Base-by-base conservation (phyloP, 2,113 vertebrate species). In the Ophiodon elongatus region DNA sequence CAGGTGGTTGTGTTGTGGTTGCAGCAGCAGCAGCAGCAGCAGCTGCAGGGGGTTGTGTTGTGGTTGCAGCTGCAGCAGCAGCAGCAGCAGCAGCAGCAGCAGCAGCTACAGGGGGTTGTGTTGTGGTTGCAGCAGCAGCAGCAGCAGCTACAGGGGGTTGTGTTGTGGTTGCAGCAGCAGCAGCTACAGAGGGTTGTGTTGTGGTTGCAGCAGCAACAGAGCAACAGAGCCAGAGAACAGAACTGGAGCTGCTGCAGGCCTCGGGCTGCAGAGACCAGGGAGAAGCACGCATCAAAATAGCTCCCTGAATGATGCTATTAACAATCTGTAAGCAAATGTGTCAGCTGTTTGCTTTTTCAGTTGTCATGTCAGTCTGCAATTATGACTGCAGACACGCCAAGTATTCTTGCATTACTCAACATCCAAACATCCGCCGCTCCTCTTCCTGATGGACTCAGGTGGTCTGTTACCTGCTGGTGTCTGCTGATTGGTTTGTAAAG, bases 331-430 rank as follows among this genome's bases (percentile, higher is more conserved):
- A 41, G 29, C 33, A 72, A 50, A 74, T 54, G 2, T 37, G 17
- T 62, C n/a, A 27, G 54, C 52, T 78, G 79, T 79, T 89, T 86
- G 78, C 79, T 86, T 87, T 63, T 41, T 23, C 41, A 0, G 82
- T 89, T 29, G 79, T 21, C 82, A 83, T 70, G 79, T 31, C 67
- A 69, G 59, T 21, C 17, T 13, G 59, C 47, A 73, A 64, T 67
- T 41, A 67, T 37, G 66, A 0, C 6, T 47, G 52, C 52, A 31
- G 63, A 59, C 31, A 39, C 43, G 39, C 17, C 3, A 8, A 59
- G 66, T 37, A 10, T 60, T 79, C 0, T 56, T 66, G 14, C 54
- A 14, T 52, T 17, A 1, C 19, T 37, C 4, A 54, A 64, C 21
- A 23, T 3, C 8, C 31, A 31, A 8, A 21, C 17, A 15, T 27